Evolutionary conservation across 1,140 invertebrate genomes (phyloP).

Genomic region (Drosophila tristis): DNA sequence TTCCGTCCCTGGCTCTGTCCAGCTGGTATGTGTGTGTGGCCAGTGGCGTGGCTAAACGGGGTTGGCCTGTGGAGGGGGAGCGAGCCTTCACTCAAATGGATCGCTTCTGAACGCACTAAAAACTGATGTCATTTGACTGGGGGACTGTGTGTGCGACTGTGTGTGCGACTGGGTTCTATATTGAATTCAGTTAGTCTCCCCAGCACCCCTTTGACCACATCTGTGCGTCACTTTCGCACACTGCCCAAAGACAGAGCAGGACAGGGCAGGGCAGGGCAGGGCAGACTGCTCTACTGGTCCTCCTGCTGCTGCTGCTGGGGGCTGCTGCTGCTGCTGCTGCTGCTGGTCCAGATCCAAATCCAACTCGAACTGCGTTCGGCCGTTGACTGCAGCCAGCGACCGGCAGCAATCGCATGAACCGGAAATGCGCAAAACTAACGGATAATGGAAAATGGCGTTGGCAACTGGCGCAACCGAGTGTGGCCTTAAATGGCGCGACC

Average conservation of each 20-base stretch:
- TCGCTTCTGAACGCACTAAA: neutral
- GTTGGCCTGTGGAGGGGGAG: too few species aligned
- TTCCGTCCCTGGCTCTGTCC: constrained; percentile 1
- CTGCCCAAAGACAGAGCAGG: too few species aligned
- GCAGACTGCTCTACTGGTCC: neutral
- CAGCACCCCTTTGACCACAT: neutral
- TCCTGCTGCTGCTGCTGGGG: neutral
- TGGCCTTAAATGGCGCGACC: constrained; percentile 63
- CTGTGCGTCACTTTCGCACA: too few species aligned
- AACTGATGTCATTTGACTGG: neutral
- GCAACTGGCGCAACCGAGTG: constrained; percentile 63
- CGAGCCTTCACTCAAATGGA: too few species aligned
- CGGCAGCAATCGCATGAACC: constrained; percentile 65
- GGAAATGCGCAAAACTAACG: constrained; percentile 81
- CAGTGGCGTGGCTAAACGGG: constrained; percentile 19
- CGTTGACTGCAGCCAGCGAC: constrained; percentile 26
- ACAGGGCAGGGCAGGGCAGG: too few species aligned
- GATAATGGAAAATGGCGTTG: constrained; percentile 76
- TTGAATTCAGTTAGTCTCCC: neutral
- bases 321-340: neutral
- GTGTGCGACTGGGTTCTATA: too few species aligned
- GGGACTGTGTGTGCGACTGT: too few species aligned
- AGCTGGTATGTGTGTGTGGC: neutral
- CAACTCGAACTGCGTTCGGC: constrained; percentile 7
- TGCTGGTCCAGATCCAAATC: neutral